These are phyloP conservation scores for Scaptomyza parva DNA, from an alignment of 2,888 invertebrate species.

Conservation along the genomic window DNA sequence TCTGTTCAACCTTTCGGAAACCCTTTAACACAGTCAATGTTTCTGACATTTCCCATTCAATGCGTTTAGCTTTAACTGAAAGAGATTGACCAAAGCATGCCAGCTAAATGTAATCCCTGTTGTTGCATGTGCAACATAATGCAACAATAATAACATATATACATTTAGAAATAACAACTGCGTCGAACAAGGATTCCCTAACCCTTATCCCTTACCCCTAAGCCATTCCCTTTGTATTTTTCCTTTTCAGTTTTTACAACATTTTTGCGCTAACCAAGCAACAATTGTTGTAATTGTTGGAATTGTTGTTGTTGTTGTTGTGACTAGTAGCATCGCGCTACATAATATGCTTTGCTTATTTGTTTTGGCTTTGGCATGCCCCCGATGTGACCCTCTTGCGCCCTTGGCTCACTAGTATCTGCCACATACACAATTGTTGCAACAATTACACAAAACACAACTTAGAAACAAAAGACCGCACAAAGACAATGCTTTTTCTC, in stretches of 20 bases:
- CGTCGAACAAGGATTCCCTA: not conserved
- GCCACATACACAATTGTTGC: slow-evolving; percentile 68
- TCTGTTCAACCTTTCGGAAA: too few relatives aligned
- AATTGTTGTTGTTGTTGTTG: slow-evolving; percentile 28
- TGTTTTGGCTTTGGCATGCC: slow-evolving; percentile 46
- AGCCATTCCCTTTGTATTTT: too few relatives aligned
- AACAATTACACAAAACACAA: slow-evolving; percentile 75
- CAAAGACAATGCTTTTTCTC: slow-evolving; percentile 41
- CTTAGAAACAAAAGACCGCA: slow-evolving; percentile 48
- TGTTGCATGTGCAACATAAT: slow-evolving; percentile 39
- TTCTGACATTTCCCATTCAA: slow-evolving; percentile 43
- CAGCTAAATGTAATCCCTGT: slow-evolving; percentile 8
- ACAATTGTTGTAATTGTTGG: slow-evolving; percentile 40
- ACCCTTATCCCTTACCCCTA: not conserved
- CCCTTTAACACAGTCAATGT: slow-evolving; percentile 12
- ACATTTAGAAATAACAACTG: not conserved
- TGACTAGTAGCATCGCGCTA: slow-evolving; percentile 47
- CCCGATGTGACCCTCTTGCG: slow-evolving; percentile 14
- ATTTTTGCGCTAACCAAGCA: slow-evolving; percentile 49
- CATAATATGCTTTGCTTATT: slow-evolving; percentile 64
- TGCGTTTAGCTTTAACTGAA: slow-evolving; percentile 11
- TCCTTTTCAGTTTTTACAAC: slow-evolving; percentile 15
- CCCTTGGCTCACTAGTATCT: slow-evolving; percentile 7
- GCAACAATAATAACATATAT: slow-evolving; percentile 1
- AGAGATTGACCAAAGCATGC: slow-evolving; percentile 2